Conservation (phyloP, 2,797 vertebrate genomes). For the Parotocinclus haroldoi region DNA sequence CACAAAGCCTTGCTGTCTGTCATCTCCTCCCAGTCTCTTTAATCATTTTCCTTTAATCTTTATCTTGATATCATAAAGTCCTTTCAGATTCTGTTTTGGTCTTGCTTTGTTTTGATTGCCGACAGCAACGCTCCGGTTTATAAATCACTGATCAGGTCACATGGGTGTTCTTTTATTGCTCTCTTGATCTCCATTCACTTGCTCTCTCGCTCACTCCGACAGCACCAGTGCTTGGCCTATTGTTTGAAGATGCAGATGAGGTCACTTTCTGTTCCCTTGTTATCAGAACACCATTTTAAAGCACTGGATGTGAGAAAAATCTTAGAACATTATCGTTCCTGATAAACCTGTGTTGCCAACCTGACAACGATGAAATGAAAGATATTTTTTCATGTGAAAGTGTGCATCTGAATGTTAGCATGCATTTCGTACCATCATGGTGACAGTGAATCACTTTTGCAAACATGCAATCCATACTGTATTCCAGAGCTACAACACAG, state of each 20-base stretch:
- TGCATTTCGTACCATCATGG: neutral
- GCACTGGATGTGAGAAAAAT: neutral
- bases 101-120: slow-evolving; percentile 46
- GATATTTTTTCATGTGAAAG: neutral
- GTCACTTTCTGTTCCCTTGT: slow-evolving; percentile 25
- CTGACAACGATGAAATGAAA: neutral
- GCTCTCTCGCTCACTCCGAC: slow-evolving; percentile 1
- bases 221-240: slow-evolving; percentile 8
- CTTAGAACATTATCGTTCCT: no score
- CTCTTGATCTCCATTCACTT: neutral
- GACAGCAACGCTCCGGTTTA: slow-evolving; percentile 32
- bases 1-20: neutral
- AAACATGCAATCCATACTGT: neutral
- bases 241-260: slow-evolving; percentile 27
- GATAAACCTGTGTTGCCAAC: no score
- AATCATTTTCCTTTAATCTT: slow-evolving; percentile 50
- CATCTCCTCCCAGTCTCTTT: slow-evolving; percentile 11
- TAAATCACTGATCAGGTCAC: slow-evolving; percentile 45
- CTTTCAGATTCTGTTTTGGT: slow-evolving; percentile 46
- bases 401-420: slow-evolving; percentile 6
- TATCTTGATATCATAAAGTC: slow-evolving; percentile 38
- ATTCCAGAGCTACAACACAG: slow-evolving; percentile 27
- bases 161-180: slow-evolving; percentile 13
- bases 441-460: neutral
- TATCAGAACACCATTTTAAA: neutral